phyloP scores from a whole-genome alignment of 2,113 vertebrate species.

The Raja brachyura region DNA sequence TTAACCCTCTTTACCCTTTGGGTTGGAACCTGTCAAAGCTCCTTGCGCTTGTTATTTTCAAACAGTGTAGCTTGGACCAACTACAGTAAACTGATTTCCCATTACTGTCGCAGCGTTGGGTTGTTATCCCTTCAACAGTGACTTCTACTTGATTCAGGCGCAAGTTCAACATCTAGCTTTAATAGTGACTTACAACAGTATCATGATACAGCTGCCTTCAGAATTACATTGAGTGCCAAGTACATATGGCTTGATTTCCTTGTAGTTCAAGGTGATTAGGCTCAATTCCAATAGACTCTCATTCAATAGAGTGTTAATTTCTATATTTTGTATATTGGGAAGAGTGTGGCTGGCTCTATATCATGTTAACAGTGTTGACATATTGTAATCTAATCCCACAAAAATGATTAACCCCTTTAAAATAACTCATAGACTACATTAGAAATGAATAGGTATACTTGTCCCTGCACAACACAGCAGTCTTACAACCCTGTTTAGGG shows the following conservation, averaged over 20 bases:
- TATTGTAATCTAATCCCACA: not conserved
- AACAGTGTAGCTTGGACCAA: too few relatives aligned
- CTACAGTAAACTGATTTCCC: not conserved
- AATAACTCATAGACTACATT: not conserved
- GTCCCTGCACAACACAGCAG: too few relatives aligned
- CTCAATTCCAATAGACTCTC: not conserved
- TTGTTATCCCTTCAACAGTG: not conserved
- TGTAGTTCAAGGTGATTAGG: not conserved
- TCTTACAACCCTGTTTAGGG: too few relatives aligned
- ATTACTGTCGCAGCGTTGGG: not conserved
- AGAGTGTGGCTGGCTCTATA: too few relatives aligned
- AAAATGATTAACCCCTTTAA: not conserved
- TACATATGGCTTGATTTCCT: not conserved
- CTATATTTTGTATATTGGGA: not conserved
- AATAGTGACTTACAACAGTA: not conserved
- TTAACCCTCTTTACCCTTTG: too few relatives aligned
- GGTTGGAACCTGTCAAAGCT: too few relatives aligned
- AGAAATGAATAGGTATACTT: too few relatives aligned
- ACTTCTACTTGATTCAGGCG: not conserved
- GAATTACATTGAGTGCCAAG: not conserved
- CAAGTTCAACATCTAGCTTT: not conserved
- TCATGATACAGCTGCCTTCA: not conserved
- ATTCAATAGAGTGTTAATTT: not conserved
- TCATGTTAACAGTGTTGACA: not conserved
- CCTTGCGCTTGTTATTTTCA: too few relatives aligned